These are phyloP conservation scores for Chymomyza caudatula DNA, from an alignment of 2,888 invertebrate species.

Conservation along the genomic window DNA sequence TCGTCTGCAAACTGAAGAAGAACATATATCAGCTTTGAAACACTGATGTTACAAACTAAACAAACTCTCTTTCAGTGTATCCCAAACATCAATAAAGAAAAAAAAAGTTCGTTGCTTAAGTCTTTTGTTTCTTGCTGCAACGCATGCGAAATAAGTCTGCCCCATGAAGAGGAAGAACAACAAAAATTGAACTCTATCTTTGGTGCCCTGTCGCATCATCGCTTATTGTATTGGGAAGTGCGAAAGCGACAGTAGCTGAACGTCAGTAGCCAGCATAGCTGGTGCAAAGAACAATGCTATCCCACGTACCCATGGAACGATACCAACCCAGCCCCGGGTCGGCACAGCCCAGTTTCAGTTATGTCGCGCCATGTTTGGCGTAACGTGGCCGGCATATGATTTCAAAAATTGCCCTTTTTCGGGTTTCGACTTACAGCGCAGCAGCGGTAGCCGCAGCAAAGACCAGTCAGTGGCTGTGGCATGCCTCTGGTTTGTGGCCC, in stretches of 20 bases:
- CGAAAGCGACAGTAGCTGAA: conserved; percentile 64
- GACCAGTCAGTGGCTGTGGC: not conserved
- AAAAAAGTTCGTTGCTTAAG: conserved; percentile 66
- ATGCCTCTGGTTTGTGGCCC: not conserved
- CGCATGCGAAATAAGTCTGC: conserved; percentile 8
- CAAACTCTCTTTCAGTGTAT: not conserved
- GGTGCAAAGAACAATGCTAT: conserved; percentile 71
- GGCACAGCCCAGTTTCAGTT: conserved; percentile 48
- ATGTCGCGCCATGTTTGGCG: conserved; percentile 74
- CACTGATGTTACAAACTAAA: no score
- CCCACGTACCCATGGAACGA: conserved; percentile 12
- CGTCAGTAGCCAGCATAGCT: not conserved
- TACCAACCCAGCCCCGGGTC: not conserved
- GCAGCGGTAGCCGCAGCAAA: not conserved
- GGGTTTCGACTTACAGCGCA: conserved; percentile 70
- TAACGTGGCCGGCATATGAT: conserved; percentile 49
- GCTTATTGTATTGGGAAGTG: conserved; percentile 53
- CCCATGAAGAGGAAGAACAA: not conserved
- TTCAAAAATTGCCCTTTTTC: conserved; percentile 74
- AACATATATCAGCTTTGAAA: no score
- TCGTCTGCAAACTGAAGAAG: no score
- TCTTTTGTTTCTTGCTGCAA: conserved; percentile 65
- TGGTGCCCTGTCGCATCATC: conserved; percentile 19
- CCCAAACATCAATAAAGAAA: not conserved
- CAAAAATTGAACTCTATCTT: conserved; percentile 72